These are phyloP conservation scores for Cylloceria caligata DNA, from an alignment of 2,888 invertebrate genomes.

Conservation along the genomic window DNA sequence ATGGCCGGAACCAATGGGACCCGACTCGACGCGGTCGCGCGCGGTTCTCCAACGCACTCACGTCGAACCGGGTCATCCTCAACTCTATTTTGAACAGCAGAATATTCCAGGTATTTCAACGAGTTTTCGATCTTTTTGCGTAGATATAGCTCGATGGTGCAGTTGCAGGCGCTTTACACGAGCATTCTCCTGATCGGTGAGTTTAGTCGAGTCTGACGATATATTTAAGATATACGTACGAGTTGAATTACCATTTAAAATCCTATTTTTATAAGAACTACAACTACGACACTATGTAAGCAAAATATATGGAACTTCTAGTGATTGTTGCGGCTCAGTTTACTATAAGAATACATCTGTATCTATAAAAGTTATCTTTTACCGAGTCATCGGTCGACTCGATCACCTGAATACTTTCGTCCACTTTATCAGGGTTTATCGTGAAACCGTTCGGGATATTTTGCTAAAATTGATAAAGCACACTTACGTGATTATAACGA, in stretches of 20 bases:
- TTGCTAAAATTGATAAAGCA: too few relatives aligned
- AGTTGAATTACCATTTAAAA: not conserved
- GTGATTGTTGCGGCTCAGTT: too few relatives aligned
- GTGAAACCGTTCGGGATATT: too few relatives aligned
- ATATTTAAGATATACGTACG: not conserved
- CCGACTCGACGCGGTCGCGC: slow-evolving; percentile 13
- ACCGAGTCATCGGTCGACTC: too few relatives aligned
- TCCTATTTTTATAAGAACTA: not conserved
- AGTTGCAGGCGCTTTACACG: slow-evolving; percentile 20
- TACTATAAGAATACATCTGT: too few relatives aligned
- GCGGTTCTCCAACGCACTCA: not conserved
- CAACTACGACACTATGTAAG: too few relatives aligned
- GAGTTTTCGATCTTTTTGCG: too few relatives aligned
- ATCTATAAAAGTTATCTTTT: too few relatives aligned
- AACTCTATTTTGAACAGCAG: slow-evolving; percentile 12
- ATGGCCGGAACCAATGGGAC: slow-evolving; percentile 68
- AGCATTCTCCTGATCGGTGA: slow-evolving; percentile 58
- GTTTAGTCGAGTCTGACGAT: not conserved
- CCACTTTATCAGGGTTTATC: too few relatives aligned
- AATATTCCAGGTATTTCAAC: slow-evolving; percentile 42
- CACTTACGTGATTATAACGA: too few relatives aligned
- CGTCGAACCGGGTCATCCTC: slow-evolving; percentile 35
- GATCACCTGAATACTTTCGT: too few relatives aligned
- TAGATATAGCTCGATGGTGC: slow-evolving; percentile 52
- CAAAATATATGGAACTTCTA: too few relatives aligned